These are phyloP conservation scores for Habropoda laboriosa DNA, from an alignment of 1,140 invertebrate species.

Conservation along the genomic window DNA sequence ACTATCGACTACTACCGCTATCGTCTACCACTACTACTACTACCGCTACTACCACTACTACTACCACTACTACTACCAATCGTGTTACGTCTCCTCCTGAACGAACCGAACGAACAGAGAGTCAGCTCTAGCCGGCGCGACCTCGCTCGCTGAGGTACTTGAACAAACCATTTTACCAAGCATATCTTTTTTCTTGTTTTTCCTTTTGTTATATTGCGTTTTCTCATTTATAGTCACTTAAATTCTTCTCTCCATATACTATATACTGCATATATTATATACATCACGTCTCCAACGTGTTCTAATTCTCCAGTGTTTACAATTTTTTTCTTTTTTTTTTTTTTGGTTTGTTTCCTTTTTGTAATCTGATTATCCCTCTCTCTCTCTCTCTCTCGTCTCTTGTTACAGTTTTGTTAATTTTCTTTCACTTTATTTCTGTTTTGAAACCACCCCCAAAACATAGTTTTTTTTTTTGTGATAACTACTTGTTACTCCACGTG, in stretches of 20 bases:
- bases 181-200: slow-evolving; percentile 51
- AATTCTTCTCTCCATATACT: neutral
- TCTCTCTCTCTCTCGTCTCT: neutral
- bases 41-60: slow-evolving; percentile 71
- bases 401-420: no score
- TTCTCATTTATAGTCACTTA: neutral
- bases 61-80: slow-evolving; percentile 75
- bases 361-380: neutral
- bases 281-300: neutral
- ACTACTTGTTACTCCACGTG: neutral
- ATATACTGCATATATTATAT: no score
- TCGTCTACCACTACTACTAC: slow-evolving; percentile 72
- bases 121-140: slow-evolving; percentile 79
- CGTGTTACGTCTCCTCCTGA: slow-evolving; percentile 79
- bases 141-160: slow-evolving; percentile 78
- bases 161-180: slow-evolving; percentile 65
- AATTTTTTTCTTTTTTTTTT: neutral
- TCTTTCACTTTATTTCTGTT: neutral
- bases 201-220: neutral
- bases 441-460: no score
- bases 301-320: neutral
- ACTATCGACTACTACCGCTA: slow-evolving; percentile 78
- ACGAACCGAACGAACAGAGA: slow-evolving; percentile 76
- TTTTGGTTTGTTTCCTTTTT: neutral
- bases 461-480: no score